Evolutionary conservation across 1,140 invertebrate species (phyloP).

Genomic region (Diachasma alloeum): DNA sequence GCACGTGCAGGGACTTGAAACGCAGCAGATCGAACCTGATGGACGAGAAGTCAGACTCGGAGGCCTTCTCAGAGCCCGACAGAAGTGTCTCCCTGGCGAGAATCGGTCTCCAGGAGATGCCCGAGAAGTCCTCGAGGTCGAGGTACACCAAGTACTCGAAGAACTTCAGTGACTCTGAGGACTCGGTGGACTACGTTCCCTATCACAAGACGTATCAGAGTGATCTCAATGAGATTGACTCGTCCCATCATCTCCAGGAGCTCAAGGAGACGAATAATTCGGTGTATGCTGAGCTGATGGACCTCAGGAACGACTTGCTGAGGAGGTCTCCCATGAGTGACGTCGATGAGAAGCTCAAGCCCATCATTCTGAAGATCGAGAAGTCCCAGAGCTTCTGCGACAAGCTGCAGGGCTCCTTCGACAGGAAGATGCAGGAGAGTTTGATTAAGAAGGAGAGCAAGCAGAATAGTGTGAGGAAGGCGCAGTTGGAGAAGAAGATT

Average conservation of each 20-base stretch:
- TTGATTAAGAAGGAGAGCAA: constrained; percentile 51
- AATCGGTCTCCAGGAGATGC: constrained; percentile 72
- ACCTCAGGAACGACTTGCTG: constrained; percentile 44
- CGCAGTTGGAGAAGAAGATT: constrained; percentile 63
- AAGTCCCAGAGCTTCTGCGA: constrained; percentile 49
- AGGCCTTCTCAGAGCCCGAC: constrained; percentile 87
- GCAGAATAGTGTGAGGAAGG: constrained; percentile 47
- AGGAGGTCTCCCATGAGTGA: constrained; percentile 35
- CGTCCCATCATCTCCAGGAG: constrained; percentile 45
- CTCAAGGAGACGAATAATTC: constrained; percentile 50
- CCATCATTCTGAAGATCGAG: constrained; percentile 50
- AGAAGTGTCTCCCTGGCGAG: constrained; percentile 79
- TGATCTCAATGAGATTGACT: constrained; percentile 47
- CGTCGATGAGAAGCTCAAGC: constrained; percentile 50
- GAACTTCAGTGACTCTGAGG: constrained; percentile 56
- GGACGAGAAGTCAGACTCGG: constrained; percentile 73
- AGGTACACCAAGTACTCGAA: constrained; percentile 46
- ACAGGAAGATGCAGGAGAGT: constrained; percentile 50
- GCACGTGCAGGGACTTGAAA: neutral
- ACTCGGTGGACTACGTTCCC: constrained; percentile 53
- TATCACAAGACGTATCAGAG: constrained; percentile 48
- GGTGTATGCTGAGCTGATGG: constrained; percentile 48
- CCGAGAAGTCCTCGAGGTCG: constrained; percentile 42
- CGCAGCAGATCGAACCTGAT: neutral
- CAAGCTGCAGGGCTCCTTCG: constrained; percentile 48